Base-by-base conservation (phyloP, 1,140 invertebrate genomes). In the Andricus grossulariae region DNA sequence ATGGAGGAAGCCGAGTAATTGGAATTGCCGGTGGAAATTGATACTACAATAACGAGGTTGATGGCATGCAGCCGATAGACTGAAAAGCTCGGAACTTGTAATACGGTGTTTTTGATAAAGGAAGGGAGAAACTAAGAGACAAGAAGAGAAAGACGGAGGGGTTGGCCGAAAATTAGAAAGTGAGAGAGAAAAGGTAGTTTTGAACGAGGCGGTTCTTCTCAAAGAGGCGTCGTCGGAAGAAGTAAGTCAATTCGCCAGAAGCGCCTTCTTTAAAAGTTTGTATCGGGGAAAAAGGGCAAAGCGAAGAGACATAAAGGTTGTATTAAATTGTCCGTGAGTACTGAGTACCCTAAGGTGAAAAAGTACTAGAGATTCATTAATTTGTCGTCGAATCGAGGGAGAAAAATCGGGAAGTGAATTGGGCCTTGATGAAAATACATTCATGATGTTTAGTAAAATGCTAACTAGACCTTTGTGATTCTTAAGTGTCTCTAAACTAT, bases 181-280 rank as follows among this genome's bases (percentile, higher is more conserved):
- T 60, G 57, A 60, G 66, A 76, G 76, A 77, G 71, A 75, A 79
- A 78, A 71, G 57, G 57, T 39, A 73, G 39, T 77, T 55, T 11
- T 57, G 75, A 11, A 11, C 7, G 10, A 71, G 77, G 73, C 39
- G 75, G 81, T 71, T 70, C 12, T 75, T 82, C 79, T 86, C 80
- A 85, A 87, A 88, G 81, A 81, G 76, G 80, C 81, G 74, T 82
- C 82, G 79, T 83, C 60, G 76, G 75, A 79, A 81, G 82, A 88
- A 85, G 84, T 81, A 88, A 87, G 87, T 86, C 86, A 84, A 88
- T 89, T 87, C 84, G 87, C 82, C 82, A 85, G 86, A 86, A 89
- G 84, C 84, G 83, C 86, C 87, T 88, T 89, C 88, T 88, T 90
- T 88, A 89, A 90, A 90, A 90, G 85, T 90, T 89, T 89, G 88